Conservation (phyloP, 2,888 invertebrate species). For the Epinotia demarniana region DNA sequence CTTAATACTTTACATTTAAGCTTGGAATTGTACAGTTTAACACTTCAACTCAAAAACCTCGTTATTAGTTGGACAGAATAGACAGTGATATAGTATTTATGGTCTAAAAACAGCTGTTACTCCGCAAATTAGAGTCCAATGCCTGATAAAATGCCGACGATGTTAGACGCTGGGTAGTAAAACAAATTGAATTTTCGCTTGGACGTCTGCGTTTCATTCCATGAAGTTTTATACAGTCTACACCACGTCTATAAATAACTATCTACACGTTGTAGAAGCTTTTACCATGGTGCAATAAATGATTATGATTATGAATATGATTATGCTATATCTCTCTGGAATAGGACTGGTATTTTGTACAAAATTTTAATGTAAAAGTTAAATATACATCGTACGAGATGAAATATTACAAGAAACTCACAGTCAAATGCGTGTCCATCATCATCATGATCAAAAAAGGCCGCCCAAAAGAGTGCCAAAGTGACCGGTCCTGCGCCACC, state of each 20-base stretch:
- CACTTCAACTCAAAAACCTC: slow-evolving; percentile 29
- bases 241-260: background rate
- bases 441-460: no score
- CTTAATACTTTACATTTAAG: slow-evolving; percentile 10
- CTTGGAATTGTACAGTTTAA: slow-evolving; percentile 7
- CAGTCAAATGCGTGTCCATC: background rate
- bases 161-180: slow-evolving; percentile 25
- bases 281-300: no score
- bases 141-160: slow-evolving; percentile 23
- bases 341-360: background rate
- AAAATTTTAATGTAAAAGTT: background rate
- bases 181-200: slow-evolving; percentile 32
- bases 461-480: no score
- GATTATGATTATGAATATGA: no score
- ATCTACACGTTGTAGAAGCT: background rate
- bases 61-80: slow-evolving; percentile 32
- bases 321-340: background rate
- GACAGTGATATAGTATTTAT: slow-evolving; percentile 39
- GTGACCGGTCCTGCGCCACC: no score
- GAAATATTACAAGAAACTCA: background rate
- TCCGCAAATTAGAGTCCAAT: slow-evolving; percentile 31
- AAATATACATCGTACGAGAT: background rate
- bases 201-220: slow-evolving; percentile 14
- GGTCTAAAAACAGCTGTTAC: slow-evolving; percentile 40
- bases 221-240: background rate